Base-by-base conservation (phyloP, 2,888 invertebrate genomes). In the Escarpia spicata region DNA sequence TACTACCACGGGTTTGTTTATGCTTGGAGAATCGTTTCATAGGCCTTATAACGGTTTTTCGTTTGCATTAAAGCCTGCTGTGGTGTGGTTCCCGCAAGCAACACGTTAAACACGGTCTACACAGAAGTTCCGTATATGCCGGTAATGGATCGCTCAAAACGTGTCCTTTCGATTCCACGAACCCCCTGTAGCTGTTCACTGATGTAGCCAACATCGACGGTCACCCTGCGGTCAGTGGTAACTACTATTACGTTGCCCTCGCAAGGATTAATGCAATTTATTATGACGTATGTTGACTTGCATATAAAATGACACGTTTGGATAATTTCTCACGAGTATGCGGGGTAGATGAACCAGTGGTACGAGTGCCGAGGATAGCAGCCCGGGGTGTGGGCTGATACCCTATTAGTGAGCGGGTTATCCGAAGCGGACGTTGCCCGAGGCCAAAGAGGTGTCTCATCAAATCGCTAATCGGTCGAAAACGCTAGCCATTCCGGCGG, bases 141-240 rank as follows among this genome's bases (percentile, higher is more conserved):
- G n/a, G 75, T 75, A 75, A n/a, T 75, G 26, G 75, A n/a, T 26
- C 19, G 26, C 19, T 26, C 75, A 6, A 12, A 75, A 75, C 75
- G 6, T 75, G 75, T 75, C 75, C 75, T 75, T 75, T 75, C 75
- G 75, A 75, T 75, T 75, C 75, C 75, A 75, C n/a, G 75, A 75
- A 75, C 19, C 19, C 26, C 12, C 26, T 19, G 26, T 26, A 19
- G 60, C 60, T 60, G 3, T 26, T 75, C 75, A 26, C 26, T 26
- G 52, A 52, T 12, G 52, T 9, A 52, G 26, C 4, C n/a, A 15
- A 75, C 0, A 12, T 9, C 52, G 10, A 52, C 52, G 12, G 52
- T 52, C 52, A 52, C 9, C 52, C 3, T 75, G 75, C 75, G 75
- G 75, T 75, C 75, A 75, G n/a, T 26, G 75, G 15, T 26, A 6